Evolutionary conservation across 2,888 invertebrate genomes (phyloP), one percentile per base, ranked within the genome.

Genomic region (Aproaerema taeniolella): DNA sequence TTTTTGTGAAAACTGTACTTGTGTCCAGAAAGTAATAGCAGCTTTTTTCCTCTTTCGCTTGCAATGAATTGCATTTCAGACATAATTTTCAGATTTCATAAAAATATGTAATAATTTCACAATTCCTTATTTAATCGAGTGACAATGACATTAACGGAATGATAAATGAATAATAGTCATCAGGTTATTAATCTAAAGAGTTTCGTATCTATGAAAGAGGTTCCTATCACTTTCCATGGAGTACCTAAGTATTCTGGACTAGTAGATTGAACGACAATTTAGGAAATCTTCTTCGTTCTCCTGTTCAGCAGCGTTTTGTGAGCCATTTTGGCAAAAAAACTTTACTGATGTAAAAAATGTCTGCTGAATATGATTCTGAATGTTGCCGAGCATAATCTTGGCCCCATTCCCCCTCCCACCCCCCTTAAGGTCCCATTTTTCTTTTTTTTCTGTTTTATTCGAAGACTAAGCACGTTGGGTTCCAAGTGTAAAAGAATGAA

Each of bases 141-240:
- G 26, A 26, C 26, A 26, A 26, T 26, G n/a, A 26, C 26, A 26
- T 9, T 26, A 26, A 26, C 26, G 6, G 6, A 5, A 26, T 26
- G 26, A 26, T 26, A 26, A n/a, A 26, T n/a, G n/a, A 26, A n/a
- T 26, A 26, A 26, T n/a, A 26, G 8, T n/a, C 26, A 26, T 26
- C 20, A 20, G 20, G 20, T 20, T 20, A 20, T 20, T 20, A 20
- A 20, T 8, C 20, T n/a, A n/a, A n/a, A n/a, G n/a, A n/a, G n/a
- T n/a, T n/a, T n/a, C n/a, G n/a, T n/a, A n/a, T n/a, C n/a, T n/a
- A n/a, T 6, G 4, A 20, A 20, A 20, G 4, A 20, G 20, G 20
- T 20, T 20, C 20, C 7, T 20, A 20, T 20, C 20, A 20, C 7
- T 20, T 20, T 6, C 20, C 20, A 20, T 7, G 7, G 7, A 20